Evolutionary conservation across 2,888 invertebrate species (phyloP), one percentile per base, ranked within the genome.

Genomic region (Altica lythri): DNA sequence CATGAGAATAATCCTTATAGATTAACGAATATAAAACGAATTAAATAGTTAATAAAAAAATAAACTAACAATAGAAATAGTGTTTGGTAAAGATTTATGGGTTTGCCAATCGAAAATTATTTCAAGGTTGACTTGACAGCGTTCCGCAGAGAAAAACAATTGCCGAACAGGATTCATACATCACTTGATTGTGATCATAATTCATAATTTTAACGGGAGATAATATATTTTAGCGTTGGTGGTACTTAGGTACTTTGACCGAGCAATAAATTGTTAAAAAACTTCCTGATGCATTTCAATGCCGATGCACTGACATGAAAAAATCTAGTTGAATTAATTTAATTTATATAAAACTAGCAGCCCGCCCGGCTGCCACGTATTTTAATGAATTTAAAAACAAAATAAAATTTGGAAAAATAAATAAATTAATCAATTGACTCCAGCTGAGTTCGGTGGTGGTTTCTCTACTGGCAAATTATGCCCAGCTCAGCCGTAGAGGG

Each of bases 81-180:
- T n/a, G n/a, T 10, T 25, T 16, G 29, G 16, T 5, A 25, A 19
- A n/a, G 13, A 9, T 29, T 30, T 57, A 55, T 55, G 45, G 61
- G 58, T 58, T 56, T 35, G 64, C 56, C 61, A 54, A 40, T 43
- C 38, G 14, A 30, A 58, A n/a, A 62, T 56, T 59, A 61, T 63
- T 62, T 60, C 62, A 61, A 64, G 62, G 62, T 55, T 59, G 55
- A 57, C 57, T 60, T 57, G 57, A 55, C 43, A 53, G 18, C 51
- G 51, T 53, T 50, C 45, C 49, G 43, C 51, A 34, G 18, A 25
- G 34, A 34, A 22, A 18, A 57, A 62, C 59, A 57, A 57, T 57
- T 52, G 51, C 46, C 52, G n/a, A 55, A 57, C 64, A 62, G 64
- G 64, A 64, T 63, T 64, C 55, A 64, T 64, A 64, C 61, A 57